Base-by-base conservation (phyloP, 2,888 invertebrate species). In the Chymomyza amoena region DNA sequence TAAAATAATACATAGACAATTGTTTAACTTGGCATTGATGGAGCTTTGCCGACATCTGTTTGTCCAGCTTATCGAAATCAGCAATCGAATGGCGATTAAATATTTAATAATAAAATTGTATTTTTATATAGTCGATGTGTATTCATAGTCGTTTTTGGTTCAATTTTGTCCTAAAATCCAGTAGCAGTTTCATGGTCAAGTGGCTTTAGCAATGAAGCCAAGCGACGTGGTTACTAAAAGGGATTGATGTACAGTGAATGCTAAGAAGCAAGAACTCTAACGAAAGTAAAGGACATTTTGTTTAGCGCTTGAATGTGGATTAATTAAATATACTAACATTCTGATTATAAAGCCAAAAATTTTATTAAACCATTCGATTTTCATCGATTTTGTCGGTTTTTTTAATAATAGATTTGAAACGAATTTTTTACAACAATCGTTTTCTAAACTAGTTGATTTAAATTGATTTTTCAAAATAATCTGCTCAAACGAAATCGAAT, bases 181-280 rank as follows among this genome's bases (percentile, higher is more conserved):
- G 54, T 1, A 54, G 1, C 54, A 54, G 7, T n/a, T 54, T 54
- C 54, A 54, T 20, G 54, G 54, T 54, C 54, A 54, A 54, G 20
- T 54, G 54, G 54, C 13, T 45, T 45, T 36, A 9, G 36, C 36
- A 6, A 36, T 36, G 36, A 36, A 9, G 36, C 9, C 36, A 36
- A n/a, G 54, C 52, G 36, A 28, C 32, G 32, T 63, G 54, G 54
- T 54, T 36, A 64, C 63, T 32, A 18, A 32, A 64, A 52, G 54
- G 36, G 57, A 57, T 15, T 15, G 54, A 10, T 7, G 15, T 61
- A n/a, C 15, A 36, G 18, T 28, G 36, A 50, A 20, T 36, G 16
- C n/a, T 45, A 13, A 39, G 16, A 60, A 45, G 62, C 25, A 5
- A 9, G 45, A 32, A 15, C 69, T 60, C 39, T 69, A 64, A 69